Base-by-base conservation (phyloP, 2,113 vertebrate species). In the Orthochromis malagaraziensis region DNA sequence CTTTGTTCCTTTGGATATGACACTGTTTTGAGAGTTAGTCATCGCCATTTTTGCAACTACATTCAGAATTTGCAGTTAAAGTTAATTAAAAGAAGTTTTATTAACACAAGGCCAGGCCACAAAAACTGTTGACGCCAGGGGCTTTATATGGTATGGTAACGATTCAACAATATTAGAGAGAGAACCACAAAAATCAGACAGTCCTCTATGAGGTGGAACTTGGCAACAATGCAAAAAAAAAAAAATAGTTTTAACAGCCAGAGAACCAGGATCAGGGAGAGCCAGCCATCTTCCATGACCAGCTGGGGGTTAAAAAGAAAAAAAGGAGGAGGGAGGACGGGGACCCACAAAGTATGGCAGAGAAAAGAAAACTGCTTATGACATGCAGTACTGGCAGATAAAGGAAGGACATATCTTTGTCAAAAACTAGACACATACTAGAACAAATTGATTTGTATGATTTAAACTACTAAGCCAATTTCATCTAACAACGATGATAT, bases 371-470 rank as follows among this genome's bases (percentile, higher is more conserved):
- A 47, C 24, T 29, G 70, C 24, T 75, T 19, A 19, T 75, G 14
- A 47, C 42, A 12, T 31, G 70, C 24, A 31, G 42, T 49, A 77
- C 21, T 75, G 40, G 68, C 68, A 42, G n/a, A 70, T 42, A 70
- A 70, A 24, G 35, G 35, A 38, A 38, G 35, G 35, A 38, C 21
- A 70, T 42, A 16, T 16, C 21, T 24, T 70, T 24, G 65, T 70
- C 12, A 24, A 42, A 70, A 6, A 16, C 13, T 38, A 70, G 24
- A 14, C 0, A 0, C 35, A 14, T 0, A 42, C 35, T 42, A 9
- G 35, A 70, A 70, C n/a, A 70, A 40, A 70, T 6, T 24, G 0
- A 42, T 70, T 21, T 40, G 11, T 68, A 6, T 40, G n/a, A 24
- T 40, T 68, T 21, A 68, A 68, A 68, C 31, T 35, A 38, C 11